These are phyloP conservation scores for Philereme vetulata DNA, from an alignment of 2,888 invertebrate genomes.

Conservation along the genomic window DNA sequence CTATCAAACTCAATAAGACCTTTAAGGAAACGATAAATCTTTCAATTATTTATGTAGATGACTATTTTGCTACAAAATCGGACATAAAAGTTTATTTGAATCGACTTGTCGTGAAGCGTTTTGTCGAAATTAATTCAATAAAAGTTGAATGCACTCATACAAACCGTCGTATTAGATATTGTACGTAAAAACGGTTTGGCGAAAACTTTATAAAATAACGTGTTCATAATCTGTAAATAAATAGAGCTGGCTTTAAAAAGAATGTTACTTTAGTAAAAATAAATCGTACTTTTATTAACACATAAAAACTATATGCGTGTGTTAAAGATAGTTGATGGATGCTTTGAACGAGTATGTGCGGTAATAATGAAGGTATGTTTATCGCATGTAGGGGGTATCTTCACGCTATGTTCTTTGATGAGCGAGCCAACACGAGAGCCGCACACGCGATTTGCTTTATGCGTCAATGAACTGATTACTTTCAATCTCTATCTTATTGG, in stretches of 20 bases:
- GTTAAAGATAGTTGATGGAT: constrained; percentile 51
- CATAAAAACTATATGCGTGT: constrained; percentile 43
- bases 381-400: constrained; percentile 47
- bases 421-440: constrained; percentile 37
- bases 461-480: constrained; percentile 26
- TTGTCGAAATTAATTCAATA: constrained; percentile 11
- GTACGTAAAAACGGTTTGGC: too few relatives aligned
- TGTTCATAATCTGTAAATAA: too few relatives aligned
- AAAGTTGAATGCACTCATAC: neutral
- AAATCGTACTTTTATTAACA: too few relatives aligned
- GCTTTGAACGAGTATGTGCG: constrained; percentile 41
- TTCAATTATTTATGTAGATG: constrained; percentile 51
- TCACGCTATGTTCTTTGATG: constrained; percentile 42
- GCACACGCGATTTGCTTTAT: constrained; percentile 45
- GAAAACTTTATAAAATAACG: too few relatives aligned
- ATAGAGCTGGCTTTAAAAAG: too few relatives aligned
- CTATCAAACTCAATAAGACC: constrained; percentile 55
- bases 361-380: constrained; percentile 41
- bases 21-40: constrained; percentile 55
- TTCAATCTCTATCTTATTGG: constrained; percentile 41
- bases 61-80: constrained; percentile 49
- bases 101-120: constrained; percentile 40
- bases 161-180: neutral
- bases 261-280: too few relatives aligned
- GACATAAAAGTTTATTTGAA: constrained; percentile 46